Evolutionary conservation across 2,888 invertebrate species (phyloP).

Genomic region (Caenorhabditis plicata): DNA sequence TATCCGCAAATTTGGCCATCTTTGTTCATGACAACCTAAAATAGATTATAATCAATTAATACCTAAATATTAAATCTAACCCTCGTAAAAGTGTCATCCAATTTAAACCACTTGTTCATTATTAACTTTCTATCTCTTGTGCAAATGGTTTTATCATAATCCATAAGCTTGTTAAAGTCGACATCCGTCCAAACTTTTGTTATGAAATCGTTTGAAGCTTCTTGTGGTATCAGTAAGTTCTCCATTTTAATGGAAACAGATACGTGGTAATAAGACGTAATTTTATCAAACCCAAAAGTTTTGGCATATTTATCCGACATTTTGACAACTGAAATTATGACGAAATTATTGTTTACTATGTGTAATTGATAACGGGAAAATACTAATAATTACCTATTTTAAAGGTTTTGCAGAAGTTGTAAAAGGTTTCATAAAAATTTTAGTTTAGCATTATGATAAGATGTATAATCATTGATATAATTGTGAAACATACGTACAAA

Average conservation of each 20-base stretch:
- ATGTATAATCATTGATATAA: too few relatives aligned
- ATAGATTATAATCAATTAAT: not conserved
- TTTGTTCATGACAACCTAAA: slow-evolving; percentile 20
- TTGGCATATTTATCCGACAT: slow-evolving; percentile 28
- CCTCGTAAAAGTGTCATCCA: slow-evolving; percentile 22
- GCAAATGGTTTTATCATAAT: slow-evolving; percentile 32
- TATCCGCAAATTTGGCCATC: slow-evolving; percentile 26
- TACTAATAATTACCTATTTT: too few relatives aligned
- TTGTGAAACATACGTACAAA: too few relatives aligned
- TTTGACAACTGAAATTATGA: slow-evolving; percentile 22
- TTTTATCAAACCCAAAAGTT: slow-evolving; percentile 30
- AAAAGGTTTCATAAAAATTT: too few relatives aligned
- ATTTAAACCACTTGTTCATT: slow-evolving; percentile 20
- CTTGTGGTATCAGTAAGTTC: slow-evolving; percentile 19
- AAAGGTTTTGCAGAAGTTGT: too few relatives aligned
- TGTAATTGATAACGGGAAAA: too few relatives aligned
- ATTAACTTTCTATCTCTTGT: slow-evolving; percentile 20
- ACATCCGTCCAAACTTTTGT: slow-evolving; percentile 26
- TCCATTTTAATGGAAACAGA: slow-evolving; percentile 14
- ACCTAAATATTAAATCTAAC: not conserved
- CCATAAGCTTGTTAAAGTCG: slow-evolving; percentile 17
- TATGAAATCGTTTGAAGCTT: slow-evolving; percentile 8
- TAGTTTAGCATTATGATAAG: too few relatives aligned
- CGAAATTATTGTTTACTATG: too few relatives aligned
- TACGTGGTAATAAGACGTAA: slow-evolving; percentile 13